Conservation (phyloP, 2,113 vertebrate species). For the Chionomys nivalis region DNA sequence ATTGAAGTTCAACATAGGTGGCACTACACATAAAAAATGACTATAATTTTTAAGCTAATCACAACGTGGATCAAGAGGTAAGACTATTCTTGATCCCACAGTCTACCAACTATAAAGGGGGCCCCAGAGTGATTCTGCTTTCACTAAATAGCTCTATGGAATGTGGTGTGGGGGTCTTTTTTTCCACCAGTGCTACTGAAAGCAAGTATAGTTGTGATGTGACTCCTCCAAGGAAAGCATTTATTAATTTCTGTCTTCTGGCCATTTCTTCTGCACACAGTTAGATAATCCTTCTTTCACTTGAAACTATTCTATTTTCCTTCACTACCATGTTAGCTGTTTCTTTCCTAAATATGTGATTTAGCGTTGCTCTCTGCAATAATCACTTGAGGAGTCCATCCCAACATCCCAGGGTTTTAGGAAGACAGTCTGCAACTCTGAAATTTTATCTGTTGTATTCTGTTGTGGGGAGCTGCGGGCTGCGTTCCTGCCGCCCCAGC, state of each 20-base stretch:
- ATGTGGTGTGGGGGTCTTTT: background rate
- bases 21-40: background rate
- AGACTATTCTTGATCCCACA: background rate
- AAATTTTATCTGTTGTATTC: conserved; percentile 50
- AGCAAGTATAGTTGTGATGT: background rate
- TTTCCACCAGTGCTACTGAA: background rate
- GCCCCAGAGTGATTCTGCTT: background rate
- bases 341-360: background rate
- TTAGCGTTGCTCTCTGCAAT: background rate
- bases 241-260: background rate
- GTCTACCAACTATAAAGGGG: background rate
- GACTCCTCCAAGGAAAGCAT: background rate
- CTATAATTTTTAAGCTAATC: conserved; percentile 36
- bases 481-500: too few relatives aligned
- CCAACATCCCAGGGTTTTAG: background rate
- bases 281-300: background rate
- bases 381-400: background rate
- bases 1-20: background rate
- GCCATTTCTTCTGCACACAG: background rate
- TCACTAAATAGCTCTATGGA: background rate
- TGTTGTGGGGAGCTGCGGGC: too few relatives aligned
- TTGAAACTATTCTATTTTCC: conserved; percentile 19
- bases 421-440: background rate
- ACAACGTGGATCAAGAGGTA: background rate
- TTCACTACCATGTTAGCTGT: background rate